A percentile compares a stretch with the other conserved stretches of the same genome.
phyloP scores from a whole-genome alignment of 2,888 invertebrate species.

The Coronaproctus castanopsis region DNA sequence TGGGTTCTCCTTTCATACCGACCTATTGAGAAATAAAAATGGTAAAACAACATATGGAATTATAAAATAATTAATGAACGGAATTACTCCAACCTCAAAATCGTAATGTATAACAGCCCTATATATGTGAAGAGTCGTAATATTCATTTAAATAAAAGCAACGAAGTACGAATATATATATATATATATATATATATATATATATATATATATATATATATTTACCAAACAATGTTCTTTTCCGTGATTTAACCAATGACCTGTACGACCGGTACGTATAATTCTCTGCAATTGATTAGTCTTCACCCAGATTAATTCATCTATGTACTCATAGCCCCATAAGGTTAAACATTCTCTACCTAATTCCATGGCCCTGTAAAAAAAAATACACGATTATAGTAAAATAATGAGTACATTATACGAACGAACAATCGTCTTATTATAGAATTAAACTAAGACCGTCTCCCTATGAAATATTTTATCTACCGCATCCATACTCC shows the following conservation, averaged over 20 bases:
- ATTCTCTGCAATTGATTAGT: conserved; percentile 94
- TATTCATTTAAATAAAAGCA: too few relatives aligned
- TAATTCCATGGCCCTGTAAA: conserved; percentile 73
- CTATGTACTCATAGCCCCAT: conserved; percentile 93
- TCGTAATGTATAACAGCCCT: neutral
- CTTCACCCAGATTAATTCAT: conserved; percentile 97
- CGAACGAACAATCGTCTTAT: too few relatives aligned
- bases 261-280: conserved; percentile 87
- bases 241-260: conserved; percentile 97
- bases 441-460: too few relatives aligned
- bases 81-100: neutral
- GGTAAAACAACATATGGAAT: neutral
- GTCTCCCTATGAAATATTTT: too few relatives aligned
- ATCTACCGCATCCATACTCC: too few relatives aligned
- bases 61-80: neutral
- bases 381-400: neutral
- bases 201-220: too few relatives aligned
- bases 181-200: too few relatives aligned
- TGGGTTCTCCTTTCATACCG: conserved; percentile 88
- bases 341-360: conserved; percentile 85
- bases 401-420: neutral
- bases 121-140: neutral
- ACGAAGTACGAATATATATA: too few relatives aligned
- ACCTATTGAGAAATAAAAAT: conserved; percentile 31
- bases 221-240: conserved; percentile 84